Conservation (phyloP, 2,888 invertebrate genomes). For the Eurytoma californica region DNA sequence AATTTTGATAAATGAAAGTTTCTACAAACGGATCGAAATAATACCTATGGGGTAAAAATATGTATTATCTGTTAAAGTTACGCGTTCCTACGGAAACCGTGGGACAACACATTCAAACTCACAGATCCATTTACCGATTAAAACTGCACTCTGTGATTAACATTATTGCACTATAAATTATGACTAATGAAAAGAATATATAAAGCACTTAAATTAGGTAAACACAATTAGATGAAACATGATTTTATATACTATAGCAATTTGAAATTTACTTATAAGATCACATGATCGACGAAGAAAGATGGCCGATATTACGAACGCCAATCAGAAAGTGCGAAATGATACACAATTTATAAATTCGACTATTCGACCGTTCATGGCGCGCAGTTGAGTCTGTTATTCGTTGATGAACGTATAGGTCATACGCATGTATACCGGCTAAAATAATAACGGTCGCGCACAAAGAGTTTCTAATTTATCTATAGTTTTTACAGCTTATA, state of each 20-base stretch:
- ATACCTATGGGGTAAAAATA: neutral
- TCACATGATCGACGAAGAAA: slow-evolving; percentile 10
- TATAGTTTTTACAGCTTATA: neutral
- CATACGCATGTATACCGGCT: neutral
- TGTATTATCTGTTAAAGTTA: slow-evolving; percentile 28
- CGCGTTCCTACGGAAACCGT: slow-evolving; percentile 46
- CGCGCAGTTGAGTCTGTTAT: neutral
- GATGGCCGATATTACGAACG: neutral
- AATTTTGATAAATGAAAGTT: neutral
- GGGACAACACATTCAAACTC: neutral
- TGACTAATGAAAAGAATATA: neutral
- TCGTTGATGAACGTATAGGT: neutral
- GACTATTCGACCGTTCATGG: neutral
- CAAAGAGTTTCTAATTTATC: neutral
- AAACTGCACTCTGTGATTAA: too few species aligned
- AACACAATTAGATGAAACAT: too few species aligned
- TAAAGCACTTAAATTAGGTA: neutral
- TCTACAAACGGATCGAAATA: neutral
- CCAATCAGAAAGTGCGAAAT: slow-evolving; percentile 9
- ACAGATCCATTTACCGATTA: neutral
- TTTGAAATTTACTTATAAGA: neutral
- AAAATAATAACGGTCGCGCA: neutral
- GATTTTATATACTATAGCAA: neutral
- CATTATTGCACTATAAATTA: too few species aligned
- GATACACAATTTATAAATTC: neutral